Percentiles rank a stretch among this genome's conserved stretches.
Conservation (phyloP, 37 sponge, comb jelly and placozoan species). For the Diacarnus erythraeanus region DNA sequence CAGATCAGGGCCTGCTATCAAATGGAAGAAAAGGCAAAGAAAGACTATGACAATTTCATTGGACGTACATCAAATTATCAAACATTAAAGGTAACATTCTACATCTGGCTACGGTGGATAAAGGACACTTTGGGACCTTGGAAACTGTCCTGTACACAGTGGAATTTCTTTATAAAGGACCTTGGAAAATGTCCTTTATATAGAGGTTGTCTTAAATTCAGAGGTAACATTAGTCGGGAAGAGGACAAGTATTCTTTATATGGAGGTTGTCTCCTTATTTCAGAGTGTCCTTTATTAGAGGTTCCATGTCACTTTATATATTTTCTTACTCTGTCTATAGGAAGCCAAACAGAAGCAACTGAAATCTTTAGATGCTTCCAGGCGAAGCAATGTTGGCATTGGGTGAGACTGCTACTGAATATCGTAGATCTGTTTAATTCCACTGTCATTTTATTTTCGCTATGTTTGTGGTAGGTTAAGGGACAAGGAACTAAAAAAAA, state of each 20-base stretch:
- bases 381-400: constrained; percentile 33
- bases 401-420: background rate
- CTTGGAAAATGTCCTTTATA: no score
- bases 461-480: no score
- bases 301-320: background rate
- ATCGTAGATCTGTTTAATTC: no score
- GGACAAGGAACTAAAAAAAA: no score
- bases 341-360: constrained; percentile 46
- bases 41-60: constrained; percentile 42
- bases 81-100: constrained; percentile 33
- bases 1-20: constrained; percentile 28
- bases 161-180: no score
- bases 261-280: no score
- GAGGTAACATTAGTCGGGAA: no score
- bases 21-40: constrained; percentile 36
- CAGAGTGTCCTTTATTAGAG: no score
- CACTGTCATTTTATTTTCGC: background rate
- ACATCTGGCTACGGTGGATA: background rate
- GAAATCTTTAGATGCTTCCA: constrained; percentile 56
- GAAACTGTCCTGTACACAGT: no score
- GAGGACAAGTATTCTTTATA: no score
- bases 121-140: no score
- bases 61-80: constrained; percentile 71
- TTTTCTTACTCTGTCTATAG: constrained; percentile 3
- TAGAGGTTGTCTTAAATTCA: no score